These are phyloP conservation scores for Actias luna DNA, from an alignment of 2,888 invertebrate species.

Conservation along the genomic window DNA sequence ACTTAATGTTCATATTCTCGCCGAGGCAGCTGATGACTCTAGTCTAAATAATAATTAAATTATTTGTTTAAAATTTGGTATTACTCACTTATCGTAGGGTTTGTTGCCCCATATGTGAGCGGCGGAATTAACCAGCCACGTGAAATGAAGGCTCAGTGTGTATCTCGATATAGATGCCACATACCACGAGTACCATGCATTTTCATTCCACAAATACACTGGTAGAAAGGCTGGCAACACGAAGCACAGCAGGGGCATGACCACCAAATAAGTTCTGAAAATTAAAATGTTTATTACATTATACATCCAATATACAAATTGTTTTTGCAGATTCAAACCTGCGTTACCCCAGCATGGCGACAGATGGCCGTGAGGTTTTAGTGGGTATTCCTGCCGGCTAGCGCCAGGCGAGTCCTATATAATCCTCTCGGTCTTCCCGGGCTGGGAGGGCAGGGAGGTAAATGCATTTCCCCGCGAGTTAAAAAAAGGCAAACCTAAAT, in stretches of 20 bases:
- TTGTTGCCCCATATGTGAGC: slow-evolving; percentile 96
- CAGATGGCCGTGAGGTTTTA: too few species aligned
- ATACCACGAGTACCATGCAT: slow-evolving; percentile 88
- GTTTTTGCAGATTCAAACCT: too few species aligned
- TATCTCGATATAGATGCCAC: slow-evolving; percentile 89
- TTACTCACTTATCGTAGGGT: slow-evolving; percentile 91
- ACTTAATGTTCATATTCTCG: neutral
- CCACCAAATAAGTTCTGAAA: slow-evolving; percentile 86
- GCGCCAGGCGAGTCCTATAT: too few species aligned
- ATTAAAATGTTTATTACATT: neutral
- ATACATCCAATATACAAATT: too few species aligned
- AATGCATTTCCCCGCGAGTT: too few species aligned
- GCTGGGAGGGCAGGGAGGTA: too few species aligned
- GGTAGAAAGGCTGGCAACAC: slow-evolving; percentile 90
- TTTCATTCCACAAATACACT: slow-evolving; percentile 88
- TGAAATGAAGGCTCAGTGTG: slow-evolving; percentile 89
- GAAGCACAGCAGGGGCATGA: slow-evolving; percentile 91
- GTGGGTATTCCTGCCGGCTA: too few species aligned
- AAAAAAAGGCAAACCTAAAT: too few species aligned
- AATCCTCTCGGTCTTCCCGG: too few species aligned
- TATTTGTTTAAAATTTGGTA: neutral
- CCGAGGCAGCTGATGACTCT: neutral
- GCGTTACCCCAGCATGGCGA: too few species aligned
- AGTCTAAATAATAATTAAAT: neutral
- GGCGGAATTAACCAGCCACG: slow-evolving; percentile 96